These are phyloP conservation scores for Drosophila fungiperda DNA, from an alignment of 2,888 invertebrate species.

Conservation along the genomic window DNA sequence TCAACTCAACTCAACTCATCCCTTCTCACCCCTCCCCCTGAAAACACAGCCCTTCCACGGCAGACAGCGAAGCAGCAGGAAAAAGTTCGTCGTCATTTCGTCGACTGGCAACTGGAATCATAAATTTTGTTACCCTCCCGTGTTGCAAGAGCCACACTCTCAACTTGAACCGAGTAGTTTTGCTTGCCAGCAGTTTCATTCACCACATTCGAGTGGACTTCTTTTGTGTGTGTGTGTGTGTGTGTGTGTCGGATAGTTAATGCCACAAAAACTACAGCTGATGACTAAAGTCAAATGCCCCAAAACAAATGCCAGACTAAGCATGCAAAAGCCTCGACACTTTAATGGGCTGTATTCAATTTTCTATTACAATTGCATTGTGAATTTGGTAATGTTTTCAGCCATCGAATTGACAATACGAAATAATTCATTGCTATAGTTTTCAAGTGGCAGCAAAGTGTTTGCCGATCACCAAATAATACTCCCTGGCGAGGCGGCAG, in stretches of 20 bases:
- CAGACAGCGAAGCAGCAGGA: slow-evolving; percentile 36
- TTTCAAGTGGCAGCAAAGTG: slow-evolving; percentile 7
- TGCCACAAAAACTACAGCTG: slow-evolving; percentile 29
- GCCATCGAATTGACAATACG: slow-evolving; percentile 2
- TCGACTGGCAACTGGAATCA: slow-evolving; percentile 65
- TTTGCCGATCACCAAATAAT: not conserved
- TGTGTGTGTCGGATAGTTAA: slow-evolving; percentile 20
- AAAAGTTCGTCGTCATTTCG: slow-evolving; percentile 78
- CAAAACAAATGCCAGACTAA: slow-evolving; percentile 6
- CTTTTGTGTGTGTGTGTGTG: slow-evolving; percentile 5
- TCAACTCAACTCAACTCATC: slow-evolving; percentile 28
- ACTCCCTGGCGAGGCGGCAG: not conserved
- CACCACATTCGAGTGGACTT: slow-evolving; percentile 33
- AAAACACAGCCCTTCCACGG: slow-evolving; percentile 6
- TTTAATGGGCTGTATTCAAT: slow-evolving; percentile 26
- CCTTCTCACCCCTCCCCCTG: slow-evolving; percentile 13
- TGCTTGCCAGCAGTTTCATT: slow-evolving; percentile 25
- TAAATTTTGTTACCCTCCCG: slow-evolving; percentile 73
- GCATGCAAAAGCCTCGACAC: slow-evolving; percentile 32
- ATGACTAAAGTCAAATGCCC: slow-evolving; percentile 22
- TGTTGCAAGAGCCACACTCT: slow-evolving; percentile 4
- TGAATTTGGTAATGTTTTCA: slow-evolving; percentile 12
- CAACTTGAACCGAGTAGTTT: slow-evolving; percentile 16
- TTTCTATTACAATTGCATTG: not conserved
- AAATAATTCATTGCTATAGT: slow-evolving; percentile 4